These are phyloP conservation scores for Spheniscus mendiculus DNA, from an alignment of 2,113 vertebrate species.

Conservation along the genomic window DNA sequence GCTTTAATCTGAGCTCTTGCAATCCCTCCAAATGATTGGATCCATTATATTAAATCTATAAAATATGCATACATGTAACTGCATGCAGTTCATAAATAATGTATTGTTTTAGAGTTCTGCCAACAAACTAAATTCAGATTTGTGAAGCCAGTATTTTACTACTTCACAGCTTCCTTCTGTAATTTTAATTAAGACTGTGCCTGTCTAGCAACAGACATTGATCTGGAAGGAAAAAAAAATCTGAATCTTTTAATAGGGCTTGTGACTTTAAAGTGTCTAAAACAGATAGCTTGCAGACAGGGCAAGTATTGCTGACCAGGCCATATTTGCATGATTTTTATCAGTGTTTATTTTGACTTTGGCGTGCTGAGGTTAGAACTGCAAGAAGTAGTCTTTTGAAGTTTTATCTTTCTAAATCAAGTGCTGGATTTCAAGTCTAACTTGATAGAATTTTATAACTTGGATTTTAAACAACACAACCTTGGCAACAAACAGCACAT, in stretches of 20 bases:
- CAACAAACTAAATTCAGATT: constrained; percentile 29
- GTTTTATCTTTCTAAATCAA: neutral
- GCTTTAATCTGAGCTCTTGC: constrained; percentile 55
- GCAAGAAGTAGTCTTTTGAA: neutral
- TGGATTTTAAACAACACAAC: neutral
- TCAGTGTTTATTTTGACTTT: constrained; percentile 8
- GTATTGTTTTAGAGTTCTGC: constrained; percentile 42
- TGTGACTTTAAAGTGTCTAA: neutral
- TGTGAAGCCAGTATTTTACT: neutral
- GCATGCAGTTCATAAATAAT: constrained; percentile 59
- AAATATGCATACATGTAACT: constrained; percentile 48
- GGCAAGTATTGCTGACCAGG: neutral
- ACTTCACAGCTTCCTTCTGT: neutral
- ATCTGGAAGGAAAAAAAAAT: neutral
- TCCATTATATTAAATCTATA: constrained; percentile 58
- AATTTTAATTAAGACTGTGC: constrained; percentile 24
- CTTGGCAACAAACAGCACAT: neutral
- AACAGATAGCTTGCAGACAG: neutral
- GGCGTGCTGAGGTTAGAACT: neutral
- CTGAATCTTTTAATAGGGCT: neutral
- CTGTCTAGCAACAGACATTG: neutral
- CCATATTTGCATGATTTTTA: neutral
- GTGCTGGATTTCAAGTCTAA: neutral
- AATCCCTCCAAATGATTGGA: constrained; percentile 34
- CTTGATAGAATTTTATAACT: neutral